Percentiles rank a stretch among this genome's conserved stretches.
Evolutionary conservation across 2,113 vertebrate species (phyloP).

Genomic region (Anarrhichthys ocellatus): DNA sequence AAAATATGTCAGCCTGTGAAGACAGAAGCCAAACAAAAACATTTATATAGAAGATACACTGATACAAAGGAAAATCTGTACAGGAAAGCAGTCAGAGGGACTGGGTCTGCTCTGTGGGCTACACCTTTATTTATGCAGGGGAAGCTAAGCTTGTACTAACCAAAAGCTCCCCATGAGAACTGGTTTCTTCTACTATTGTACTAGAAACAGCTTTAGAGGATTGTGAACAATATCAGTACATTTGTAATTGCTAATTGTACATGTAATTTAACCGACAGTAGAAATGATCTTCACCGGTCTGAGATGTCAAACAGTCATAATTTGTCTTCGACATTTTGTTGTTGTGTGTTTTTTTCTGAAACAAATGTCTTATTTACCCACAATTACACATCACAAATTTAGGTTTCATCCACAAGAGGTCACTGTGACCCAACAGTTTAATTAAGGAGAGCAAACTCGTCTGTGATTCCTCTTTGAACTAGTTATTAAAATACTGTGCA

Average conservation of each 20-base stretch:
- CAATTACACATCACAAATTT: constrained; percentile 6
- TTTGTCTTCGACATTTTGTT: neutral
- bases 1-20: neutral
- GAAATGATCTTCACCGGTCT: neutral
- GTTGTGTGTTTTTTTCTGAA: neutral
- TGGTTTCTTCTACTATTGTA: neutral
- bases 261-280: neutral
- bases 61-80: neutral
- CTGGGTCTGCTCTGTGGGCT: neutral
- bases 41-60: neutral
- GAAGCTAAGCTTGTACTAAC: neutral
- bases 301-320: neutral
- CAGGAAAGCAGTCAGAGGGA: neutral
- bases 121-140: neutral
- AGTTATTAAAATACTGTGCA: constrained; percentile 3
- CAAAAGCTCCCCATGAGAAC: neutral
- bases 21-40: neutral
- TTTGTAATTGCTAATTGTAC: neutral
- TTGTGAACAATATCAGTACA: neutral
- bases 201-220: neutral
- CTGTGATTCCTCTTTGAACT: neutral
- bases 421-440: constrained; percentile 55
- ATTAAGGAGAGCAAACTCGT: neutral
- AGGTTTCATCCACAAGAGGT: constrained; percentile 73
- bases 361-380: neutral